A percentile compares a stretch with the other conserved stretches of the same genome.
Evolutionary conservation across 2,797 vertebrate species (phyloP).

Genomic region (Hipposideros larvatus): DNA sequence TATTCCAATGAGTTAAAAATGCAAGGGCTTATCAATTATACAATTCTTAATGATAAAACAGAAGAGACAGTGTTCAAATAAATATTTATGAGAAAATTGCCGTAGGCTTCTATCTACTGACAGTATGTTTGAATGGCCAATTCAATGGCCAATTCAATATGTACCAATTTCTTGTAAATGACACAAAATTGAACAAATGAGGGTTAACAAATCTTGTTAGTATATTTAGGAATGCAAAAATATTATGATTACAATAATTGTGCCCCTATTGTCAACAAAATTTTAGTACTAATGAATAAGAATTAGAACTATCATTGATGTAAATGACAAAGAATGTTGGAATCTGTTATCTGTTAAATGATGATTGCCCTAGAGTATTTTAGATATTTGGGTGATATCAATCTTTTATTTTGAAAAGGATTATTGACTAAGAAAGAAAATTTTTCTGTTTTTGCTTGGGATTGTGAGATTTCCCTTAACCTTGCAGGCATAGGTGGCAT

Average conservation of each 20-base stretch:
- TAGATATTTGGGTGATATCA: neutral
- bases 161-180: constrained; percentile 51
- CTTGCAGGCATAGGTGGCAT: neutral
- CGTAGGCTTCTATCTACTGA: neutral
- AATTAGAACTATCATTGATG: constrained; percentile 3
- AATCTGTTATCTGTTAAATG: neutral
- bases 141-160: too few relatives aligned
- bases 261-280: neutral
- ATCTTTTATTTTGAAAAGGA: neutral
- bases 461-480: neutral
- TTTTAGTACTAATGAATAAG: constrained; percentile 16
- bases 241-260: constrained; percentile 50
- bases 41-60: constrained; percentile 73
- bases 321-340: constrained; percentile 45
- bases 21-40: constrained; percentile 68
- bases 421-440: neutral
- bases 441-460: neutral
- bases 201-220: constrained; percentile 58
- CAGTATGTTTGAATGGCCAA: neutral
- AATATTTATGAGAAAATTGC: constrained; percentile 63
- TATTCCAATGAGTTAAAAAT: constrained; percentile 74
- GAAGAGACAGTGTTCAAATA: neutral
- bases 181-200: constrained; percentile 36
- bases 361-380: neutral
- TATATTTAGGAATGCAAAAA: constrained; percentile 42